These are phyloP conservation scores for Lepidostoma basale DNA, from an alignment of 1,140 invertebrate genomes.

Conservation along the genomic window DNA sequence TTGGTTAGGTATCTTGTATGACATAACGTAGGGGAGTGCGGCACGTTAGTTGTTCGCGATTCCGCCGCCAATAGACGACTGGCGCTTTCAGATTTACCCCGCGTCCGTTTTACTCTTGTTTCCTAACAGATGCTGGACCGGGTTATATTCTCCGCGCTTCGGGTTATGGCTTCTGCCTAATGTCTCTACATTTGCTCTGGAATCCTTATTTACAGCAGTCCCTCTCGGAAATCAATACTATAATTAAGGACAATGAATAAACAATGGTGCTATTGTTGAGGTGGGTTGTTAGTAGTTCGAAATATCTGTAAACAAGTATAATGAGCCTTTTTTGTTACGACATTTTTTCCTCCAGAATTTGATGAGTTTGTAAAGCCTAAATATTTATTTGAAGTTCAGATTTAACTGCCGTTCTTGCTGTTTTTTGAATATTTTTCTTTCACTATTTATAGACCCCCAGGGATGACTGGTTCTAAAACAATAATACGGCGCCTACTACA, in stretches of 20 bases:
- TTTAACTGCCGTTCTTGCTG: too few relatives aligned
- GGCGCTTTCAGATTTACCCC: constrained; percentile 18
- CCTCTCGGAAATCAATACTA: neutral
- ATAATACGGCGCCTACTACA: too few relatives aligned
- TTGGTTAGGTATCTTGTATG: neutral
- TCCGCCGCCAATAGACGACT: constrained; percentile 23
- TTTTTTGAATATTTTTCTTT: too few relatives aligned
- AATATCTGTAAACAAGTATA: too few relatives aligned
- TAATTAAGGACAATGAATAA: neutral
- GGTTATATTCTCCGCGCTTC: neutral
- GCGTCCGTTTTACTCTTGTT: neutral
- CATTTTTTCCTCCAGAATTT: too few relatives aligned
- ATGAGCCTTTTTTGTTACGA: too few relatives aligned
- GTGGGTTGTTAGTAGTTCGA: neutral
- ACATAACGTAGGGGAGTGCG: constrained; percentile 3
- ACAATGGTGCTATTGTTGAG: neutral
- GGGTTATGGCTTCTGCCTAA: neutral
- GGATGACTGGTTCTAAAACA: too few relatives aligned
- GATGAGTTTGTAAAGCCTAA: too few relatives aligned
- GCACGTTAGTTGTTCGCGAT: constrained; percentile 17
- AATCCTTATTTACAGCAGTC: neutral
- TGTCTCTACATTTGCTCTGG: neutral
- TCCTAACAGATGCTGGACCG: constrained; percentile 16
- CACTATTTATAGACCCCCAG: too few relatives aligned
- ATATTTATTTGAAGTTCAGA: too few relatives aligned